Base-by-base conservation (phyloP, 2,797 vertebrate genomes). In the Danio tinwini region DNA sequence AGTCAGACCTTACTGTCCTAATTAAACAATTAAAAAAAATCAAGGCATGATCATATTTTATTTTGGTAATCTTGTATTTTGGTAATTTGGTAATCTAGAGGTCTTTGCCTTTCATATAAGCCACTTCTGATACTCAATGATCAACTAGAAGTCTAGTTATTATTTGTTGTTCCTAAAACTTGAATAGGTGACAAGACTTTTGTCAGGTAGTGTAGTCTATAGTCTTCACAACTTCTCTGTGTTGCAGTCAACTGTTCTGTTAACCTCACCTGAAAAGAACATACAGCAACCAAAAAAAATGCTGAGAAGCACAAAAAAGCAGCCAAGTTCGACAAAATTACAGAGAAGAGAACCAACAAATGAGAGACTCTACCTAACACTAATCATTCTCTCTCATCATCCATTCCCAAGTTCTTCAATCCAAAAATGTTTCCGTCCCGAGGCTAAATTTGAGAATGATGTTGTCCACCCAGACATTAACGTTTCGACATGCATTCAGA, bases 241-340 rank as follows among this genome's bases (percentile, higher is more conserved):
- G 29, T 1, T 29, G 29, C 29, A 29, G 29, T 29, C 29, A 29
- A 29, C 56, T 37, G 56, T 59, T 56, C 56, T 12, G 59, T 59
- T 42, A 71, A 65, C 19, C 29, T 68, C 44, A 68, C 75, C 75
- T 68, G 16, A 58, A 58, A 17, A 19, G 42, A 65, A 76, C 40
- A 13, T 19, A 10, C 29, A 21, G n/a, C 21, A 53, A n/a, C 10
- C n/a, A 14, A 16, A 53, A 45, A 50, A n/a, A 0, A 0, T 0
- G 2, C 7, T 14, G 37, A 56, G 69, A 44, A 56, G 17, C 7
- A 61, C 1, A 59, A n/a, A 75, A 17, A 61, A 61, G 9, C n/a
- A 37, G 17, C 37, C 29, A 73, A 72, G 59, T 80, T 63, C 37
- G 62, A 78, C 53, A 29, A 79, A 71, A 79, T 79, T 73, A 80